Conservation (phyloP, 2,888 invertebrate genomes). For the Dryomyza anilis region DNA sequence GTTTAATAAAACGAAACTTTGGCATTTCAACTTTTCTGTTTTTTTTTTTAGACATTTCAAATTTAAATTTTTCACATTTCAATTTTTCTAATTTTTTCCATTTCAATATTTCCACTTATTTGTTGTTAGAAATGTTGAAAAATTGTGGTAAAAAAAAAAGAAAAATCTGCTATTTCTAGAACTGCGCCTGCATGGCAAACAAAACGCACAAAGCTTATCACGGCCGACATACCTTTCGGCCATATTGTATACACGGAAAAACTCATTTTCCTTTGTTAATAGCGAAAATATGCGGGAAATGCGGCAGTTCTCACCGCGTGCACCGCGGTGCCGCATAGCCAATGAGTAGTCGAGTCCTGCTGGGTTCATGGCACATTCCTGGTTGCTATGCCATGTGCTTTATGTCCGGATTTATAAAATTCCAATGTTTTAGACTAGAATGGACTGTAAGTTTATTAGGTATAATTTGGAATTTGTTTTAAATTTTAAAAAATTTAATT, state of each 20-base stretch:
- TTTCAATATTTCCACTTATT: not conserved
- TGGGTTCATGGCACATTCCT: not conserved
- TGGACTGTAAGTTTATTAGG: too few relatives aligned
- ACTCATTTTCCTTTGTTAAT: constrained; percentile 24
- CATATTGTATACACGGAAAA: constrained; percentile 21
- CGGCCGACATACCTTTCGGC: constrained; percentile 19
- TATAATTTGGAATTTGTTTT: too few relatives aligned
- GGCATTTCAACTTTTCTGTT: constrained; percentile 4
- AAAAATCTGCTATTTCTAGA: too few relatives aligned
- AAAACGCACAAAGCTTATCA: constrained; percentile 19
- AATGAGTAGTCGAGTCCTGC: constrained; percentile 30
- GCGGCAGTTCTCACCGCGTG: not conserved
- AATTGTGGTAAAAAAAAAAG: not conserved
- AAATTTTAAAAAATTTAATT: too few relatives aligned
- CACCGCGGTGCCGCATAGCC: constrained; percentile 27
- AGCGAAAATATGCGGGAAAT: constrained; percentile 17
- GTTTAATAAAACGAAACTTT: constrained; percentile 5
- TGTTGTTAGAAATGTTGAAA: not conserved
- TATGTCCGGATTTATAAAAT: not conserved
- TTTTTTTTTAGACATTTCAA: too few relatives aligned
- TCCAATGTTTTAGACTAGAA: too few relatives aligned
- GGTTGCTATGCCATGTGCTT: not conserved
- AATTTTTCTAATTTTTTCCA: constrained; percentile 3
- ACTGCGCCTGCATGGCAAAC: constrained; percentile 1
- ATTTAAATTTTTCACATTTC: too few relatives aligned